Base-by-base conservation (phyloP, 2,888 invertebrate species). In the Tetramorium bicarinatum region DNA sequence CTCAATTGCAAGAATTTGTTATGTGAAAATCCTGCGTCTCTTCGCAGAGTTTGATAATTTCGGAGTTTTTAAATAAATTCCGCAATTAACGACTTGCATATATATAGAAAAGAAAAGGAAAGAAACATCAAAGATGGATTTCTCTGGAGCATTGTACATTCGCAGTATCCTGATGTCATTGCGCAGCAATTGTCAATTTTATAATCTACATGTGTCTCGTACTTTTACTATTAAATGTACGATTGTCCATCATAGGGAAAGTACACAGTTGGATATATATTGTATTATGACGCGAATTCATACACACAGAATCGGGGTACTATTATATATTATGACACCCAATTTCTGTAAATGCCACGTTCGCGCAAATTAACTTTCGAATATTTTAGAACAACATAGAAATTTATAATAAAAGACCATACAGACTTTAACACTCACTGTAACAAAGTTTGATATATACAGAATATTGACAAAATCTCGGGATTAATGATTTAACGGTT, bases 111-210 rank as follows among this genome's bases (percentile, higher is more conserved):
- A 56, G 9, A 21, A 52, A 13, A 38, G 1, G 38, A 29, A 38
- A 18, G 11, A 21, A 21, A 34, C 29, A 34, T 34, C 29, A 38
- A 34, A 79, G 13, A 29, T 54, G 72, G 69, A 44, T 71, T 79
- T 71, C 66, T 54, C 15, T 49, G 64, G 11, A 49, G 18, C 38
- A 75, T 52, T 84, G 25, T 81, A 83, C 69, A 82, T 69, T 80
- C 34, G 72, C 62, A 84, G n/a, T 67, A 83, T 67, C 11, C 18
- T 34, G 25, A 75, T 6, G 21, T 47, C 41, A 11, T 74, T 86
- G 52, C 81, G 79, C 83, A 59, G 80, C 47, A 84, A 79, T 72
- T 80, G 84, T 85, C 85, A 84, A 85, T 88, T 88, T 87, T 81
- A 82, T 84, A 61, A 83, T 82, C 74, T 83, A 88, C 61, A 59